Evolutionary conservation across 2,888 invertebrate genomes (phyloP).

Genomic region (Danaus chrysippus): DNA sequence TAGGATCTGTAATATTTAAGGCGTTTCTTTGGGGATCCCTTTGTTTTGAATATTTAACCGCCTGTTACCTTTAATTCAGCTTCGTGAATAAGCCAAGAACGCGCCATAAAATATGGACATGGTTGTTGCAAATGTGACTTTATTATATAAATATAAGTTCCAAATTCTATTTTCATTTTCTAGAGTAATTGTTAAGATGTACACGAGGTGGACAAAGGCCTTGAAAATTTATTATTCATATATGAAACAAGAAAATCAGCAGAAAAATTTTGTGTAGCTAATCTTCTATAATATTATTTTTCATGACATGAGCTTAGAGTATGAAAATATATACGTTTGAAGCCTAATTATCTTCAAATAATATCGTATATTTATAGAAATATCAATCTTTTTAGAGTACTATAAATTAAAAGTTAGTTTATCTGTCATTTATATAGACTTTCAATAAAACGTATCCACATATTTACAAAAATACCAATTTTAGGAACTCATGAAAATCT

Average conservation of each 20-base stretch:
- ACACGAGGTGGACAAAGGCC: neutral
- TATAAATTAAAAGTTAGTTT: too few species aligned
- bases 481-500: too few species aligned
- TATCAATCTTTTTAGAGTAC: too few species aligned
- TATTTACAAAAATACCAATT: too few species aligned
- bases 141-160: neutral
- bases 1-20: neutral
- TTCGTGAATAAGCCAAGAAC: slow-evolving; percentile 2
- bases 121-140: neutral
- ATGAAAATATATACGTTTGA: too few species aligned
- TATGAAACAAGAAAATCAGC: neutral
- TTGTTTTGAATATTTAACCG: slow-evolving; percentile 25
- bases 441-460: too few species aligned
- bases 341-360: too few species aligned
- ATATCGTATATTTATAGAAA: too few species aligned
- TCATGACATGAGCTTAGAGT: too few species aligned
- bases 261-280: neutral
- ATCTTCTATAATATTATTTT: too few species aligned
- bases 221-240: slow-evolving; percentile 1
- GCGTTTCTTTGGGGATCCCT: slow-evolving; percentile 12
- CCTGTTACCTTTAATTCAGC: slow-evolving; percentile 22
- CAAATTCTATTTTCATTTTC: neutral
- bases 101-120: slow-evolving; percentile 1
- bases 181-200: neutral
- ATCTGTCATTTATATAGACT: too few species aligned